Percentiles rank a stretch among this genome's conserved stretches.
Conservation (phyloP, 2,888 invertebrate species). For the Margaritifera margaritifera region DNA sequence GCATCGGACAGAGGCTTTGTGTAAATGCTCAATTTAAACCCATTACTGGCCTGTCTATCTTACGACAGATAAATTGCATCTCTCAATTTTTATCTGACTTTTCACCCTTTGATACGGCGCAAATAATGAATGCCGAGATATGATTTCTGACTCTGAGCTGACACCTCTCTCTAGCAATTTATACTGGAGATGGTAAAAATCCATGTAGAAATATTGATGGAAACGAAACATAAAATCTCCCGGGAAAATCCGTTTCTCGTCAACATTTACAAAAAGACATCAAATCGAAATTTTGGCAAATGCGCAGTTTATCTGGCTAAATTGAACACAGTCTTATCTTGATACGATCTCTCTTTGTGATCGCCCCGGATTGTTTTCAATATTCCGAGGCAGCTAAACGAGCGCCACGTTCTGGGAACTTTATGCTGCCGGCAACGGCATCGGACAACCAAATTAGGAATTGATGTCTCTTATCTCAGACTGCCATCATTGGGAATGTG, state of each 20-base stretch:
- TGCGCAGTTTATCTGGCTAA: constrained; percentile 56
- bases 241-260: constrained; percentile 47
- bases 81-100: constrained; percentile 9
- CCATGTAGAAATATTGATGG: constrained; percentile 27
- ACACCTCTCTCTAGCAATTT: background rate
- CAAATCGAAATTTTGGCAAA: constrained; percentile 53
- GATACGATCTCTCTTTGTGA: constrained; percentile 44
- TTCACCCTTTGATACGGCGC: constrained; percentile 7
- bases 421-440: too few species aligned
- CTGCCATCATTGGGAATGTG: constrained; percentile 42
- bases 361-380: constrained; percentile 44
- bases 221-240: constrained; percentile 36
- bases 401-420: too few species aligned
- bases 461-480: constrained; percentile 48
- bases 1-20: too few species aligned
- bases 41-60: too few species aligned
- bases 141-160: background rate
- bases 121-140: constrained; percentile 6
- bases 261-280: constrained; percentile 47
- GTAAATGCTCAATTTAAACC: too few species aligned
- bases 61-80: constrained; percentile 2
- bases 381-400: constrained; percentile 18
- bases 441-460: constrained; percentile 24
- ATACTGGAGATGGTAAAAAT: background rate
- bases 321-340: constrained; percentile 58